Base-by-base conservation (phyloP, 2,888 invertebrate genomes). In the Ferrisia virgata region DNA sequence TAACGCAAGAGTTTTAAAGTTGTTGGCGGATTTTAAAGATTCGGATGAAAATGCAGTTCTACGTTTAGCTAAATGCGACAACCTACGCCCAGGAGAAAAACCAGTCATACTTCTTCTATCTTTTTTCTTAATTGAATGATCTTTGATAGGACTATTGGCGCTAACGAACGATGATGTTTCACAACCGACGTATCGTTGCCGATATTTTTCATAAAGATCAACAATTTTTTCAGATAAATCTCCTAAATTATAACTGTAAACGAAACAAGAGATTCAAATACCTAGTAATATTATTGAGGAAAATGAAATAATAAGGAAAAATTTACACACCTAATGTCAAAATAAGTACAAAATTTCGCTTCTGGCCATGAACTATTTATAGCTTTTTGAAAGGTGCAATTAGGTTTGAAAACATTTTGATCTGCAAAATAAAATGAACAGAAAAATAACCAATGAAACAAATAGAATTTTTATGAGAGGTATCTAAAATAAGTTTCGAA, bases 31-130 rank as follows among this genome's bases (percentile, higher is more conserved):
- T n/a, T 69, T 39, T 92, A 0, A 93, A 3, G 84, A 79, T 36
- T n/a, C 93, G 76, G 93, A 94, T 84, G 94, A 94, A 88, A 95
- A 95, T 1, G 93, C 92, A 86, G 93, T 93, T 81, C 94, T 90
- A 8, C 95, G 90, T 84, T 92, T 91, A 0, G 95, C 94, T 87
- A 95, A 89, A 87, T 95, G 94, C 85, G 94, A 95, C 22, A 95
- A 88, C 6, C 95, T 90, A 85, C 93, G 91, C 0, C 94, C 94
- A 0, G 95, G 94, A 1, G 95, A 95, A n/a, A 43, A 28, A 28
- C 83, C 83, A 9, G 76, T 33, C 9, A 39, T 25, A 15, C 47
- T 83, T 87, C 40, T 36, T 43, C 64, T 25, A 28, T 84, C 64
- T 79, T 84, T 84, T 28, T 79, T 79, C 36, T 76, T 76, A 25